Percentiles rank a stretch among this genome's conserved stretches.
phyloP scores from a whole-genome alignment of 2,797 vertebrate genomes.

The Sebastes oblongus region DNA sequence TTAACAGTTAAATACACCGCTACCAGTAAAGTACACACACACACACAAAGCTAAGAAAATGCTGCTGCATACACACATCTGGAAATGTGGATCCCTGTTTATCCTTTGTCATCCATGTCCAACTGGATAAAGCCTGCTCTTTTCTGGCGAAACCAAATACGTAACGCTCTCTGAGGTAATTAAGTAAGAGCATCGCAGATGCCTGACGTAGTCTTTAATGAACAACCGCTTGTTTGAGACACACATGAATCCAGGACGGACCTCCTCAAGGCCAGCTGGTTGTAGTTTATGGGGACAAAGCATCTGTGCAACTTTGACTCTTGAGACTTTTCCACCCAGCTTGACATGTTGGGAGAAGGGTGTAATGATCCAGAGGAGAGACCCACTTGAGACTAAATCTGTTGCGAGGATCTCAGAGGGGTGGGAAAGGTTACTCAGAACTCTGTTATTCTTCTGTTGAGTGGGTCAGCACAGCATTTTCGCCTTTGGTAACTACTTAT shows the following conservation, averaged over 20 bases:
- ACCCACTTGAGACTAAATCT: neutral
- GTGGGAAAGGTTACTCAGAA: constrained; percentile 17
- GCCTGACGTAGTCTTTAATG: constrained; percentile 36
- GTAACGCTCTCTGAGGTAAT: constrained; percentile 62
- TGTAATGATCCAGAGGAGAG: constrained; percentile 12
- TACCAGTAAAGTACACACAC: constrained; percentile 30
- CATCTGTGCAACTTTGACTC: constrained; percentile 59
- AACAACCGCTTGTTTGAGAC: constrained; percentile 35
- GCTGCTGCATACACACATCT: constrained; percentile 42
- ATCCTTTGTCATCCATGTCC: constrained; percentile 32
- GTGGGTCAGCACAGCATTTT: neutral
- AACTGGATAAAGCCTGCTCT: constrained; percentile 38
- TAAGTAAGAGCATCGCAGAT: constrained; percentile 42
- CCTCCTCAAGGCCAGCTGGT: constrained; percentile 60
- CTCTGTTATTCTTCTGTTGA: neutral
- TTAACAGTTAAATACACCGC: constrained; percentile 16
- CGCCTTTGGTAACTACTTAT: neutral
- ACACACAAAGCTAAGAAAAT: constrained; percentile 22
- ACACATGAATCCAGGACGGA: constrained; percentile 30
- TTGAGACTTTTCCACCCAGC: constrained; percentile 22
- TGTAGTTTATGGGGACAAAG: constrained; percentile 52
- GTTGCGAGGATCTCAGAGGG: neutral
- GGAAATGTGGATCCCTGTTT: constrained; percentile 36
- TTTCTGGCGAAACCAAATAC: constrained; percentile 11
- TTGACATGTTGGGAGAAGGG: constrained; percentile 19